phyloP scores from a whole-genome alignment of 1,140 invertebrate genomes.

The Drosophila rhopaloa region DNA sequence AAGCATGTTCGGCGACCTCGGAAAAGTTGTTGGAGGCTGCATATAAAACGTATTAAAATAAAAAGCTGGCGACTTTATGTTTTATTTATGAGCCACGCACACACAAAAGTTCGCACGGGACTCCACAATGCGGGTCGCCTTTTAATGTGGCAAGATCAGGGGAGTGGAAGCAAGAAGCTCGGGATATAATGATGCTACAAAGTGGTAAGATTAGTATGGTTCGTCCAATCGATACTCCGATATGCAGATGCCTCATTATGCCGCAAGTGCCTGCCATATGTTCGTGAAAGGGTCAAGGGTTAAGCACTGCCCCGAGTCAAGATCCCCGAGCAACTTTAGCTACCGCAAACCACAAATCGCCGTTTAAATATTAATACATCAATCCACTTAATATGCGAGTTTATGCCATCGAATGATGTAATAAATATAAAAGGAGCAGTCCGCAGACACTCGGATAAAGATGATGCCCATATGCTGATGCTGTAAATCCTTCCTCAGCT shows the following conservation, averaged over 20 bases:
- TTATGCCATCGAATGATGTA: conserved; percentile 75
- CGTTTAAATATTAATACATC: conserved; percentile 84
- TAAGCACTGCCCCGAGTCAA: conserved; percentile 7
- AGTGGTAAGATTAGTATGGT: conserved; percentile 3
- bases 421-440: conserved; percentile 76
- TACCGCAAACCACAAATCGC: conserved; percentile 67
- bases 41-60: conserved; percentile 44
- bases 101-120: conserved; percentile 50
- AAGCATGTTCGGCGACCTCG: conserved; percentile 62
- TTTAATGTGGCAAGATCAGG: conserved; percentile 42
- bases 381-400: conserved; percentile 82
- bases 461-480: conserved; percentile 54
- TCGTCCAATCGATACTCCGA: neutral
- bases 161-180: neutral
- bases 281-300: conserved; percentile 41
- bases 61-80: conserved; percentile 69
- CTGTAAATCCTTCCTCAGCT: conserved; percentile 48
- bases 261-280: conserved; percentile 41
- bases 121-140: conserved; percentile 36
- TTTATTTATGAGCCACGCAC: conserved; percentile 74
- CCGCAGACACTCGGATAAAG: conserved; percentile 33
- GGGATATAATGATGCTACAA: conserved; percentile 7
- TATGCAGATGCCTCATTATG: conserved; percentile 25
- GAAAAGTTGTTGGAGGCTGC: conserved; percentile 39
- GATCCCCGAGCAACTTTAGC: conserved; percentile 25